A percentile compares a stretch with the other conserved stretches of the same genome.
Conservation (phyloP, 2,888 invertebrate species). For the Netelia fuscicornis region DNA sequence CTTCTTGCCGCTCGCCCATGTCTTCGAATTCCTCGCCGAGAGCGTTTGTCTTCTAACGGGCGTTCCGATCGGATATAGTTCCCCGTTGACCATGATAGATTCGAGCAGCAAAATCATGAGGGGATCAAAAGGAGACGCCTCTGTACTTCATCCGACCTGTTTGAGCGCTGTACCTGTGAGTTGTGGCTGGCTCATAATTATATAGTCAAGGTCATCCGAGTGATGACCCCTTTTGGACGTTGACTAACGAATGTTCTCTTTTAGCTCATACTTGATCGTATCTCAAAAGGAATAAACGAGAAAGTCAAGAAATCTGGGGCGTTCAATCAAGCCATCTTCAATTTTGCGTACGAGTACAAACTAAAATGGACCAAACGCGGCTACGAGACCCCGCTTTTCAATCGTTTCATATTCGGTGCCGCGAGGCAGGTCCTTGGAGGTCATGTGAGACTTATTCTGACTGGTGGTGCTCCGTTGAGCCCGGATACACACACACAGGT, state of each 20-base stretch:
- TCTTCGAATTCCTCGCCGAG: constrained; percentile 97
- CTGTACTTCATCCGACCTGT: constrained; percentile 95
- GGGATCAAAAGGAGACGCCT: constrained; percentile 97
- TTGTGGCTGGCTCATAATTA: constrained; percentile 66
- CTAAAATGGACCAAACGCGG: constrained; percentile 93
- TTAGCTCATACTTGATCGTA: constrained; percentile 97
- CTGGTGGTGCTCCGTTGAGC: constrained; percentile 98
- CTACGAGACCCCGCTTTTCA: constrained; percentile 92
- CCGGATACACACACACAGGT: constrained; percentile 98
- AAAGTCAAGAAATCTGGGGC: constrained; percentile 94
- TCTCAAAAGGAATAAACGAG: constrained; percentile 98
- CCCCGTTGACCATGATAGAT: constrained; percentile 96
- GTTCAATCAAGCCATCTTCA: constrained; percentile 94
- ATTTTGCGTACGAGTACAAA: constrained; percentile 98
- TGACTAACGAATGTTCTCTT: neutral
- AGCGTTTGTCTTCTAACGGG: constrained; percentile 93
- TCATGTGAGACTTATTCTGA: constrained; percentile 93
- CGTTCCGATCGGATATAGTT: constrained; percentile 98
- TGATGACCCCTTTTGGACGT: neutral
- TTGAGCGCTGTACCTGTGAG: constrained; percentile 98
- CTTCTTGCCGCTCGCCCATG: constrained; percentile 98
- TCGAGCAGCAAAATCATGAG: constrained; percentile 97
- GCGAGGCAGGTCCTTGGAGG: constrained; percentile 94
- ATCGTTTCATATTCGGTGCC: constrained; percentile 86
- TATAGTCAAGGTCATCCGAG: neutral